Base-by-base conservation (phyloP, 1,140 invertebrate species). In the Pachypsylla venusta region DNA sequence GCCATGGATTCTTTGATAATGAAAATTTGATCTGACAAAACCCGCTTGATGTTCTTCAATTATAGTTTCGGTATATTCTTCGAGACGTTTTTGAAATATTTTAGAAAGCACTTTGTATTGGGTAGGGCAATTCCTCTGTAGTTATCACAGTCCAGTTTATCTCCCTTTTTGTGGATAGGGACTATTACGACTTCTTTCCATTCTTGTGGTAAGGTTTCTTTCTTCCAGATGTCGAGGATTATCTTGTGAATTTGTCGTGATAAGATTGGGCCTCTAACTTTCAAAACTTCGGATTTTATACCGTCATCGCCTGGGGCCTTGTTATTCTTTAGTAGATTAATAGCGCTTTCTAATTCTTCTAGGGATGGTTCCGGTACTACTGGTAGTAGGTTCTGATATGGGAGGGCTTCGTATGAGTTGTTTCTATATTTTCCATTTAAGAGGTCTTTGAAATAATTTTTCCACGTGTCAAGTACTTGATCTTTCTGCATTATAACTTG, bases 151-250 rank as follows among this genome's bases (percentile, higher is more conserved):
- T 65, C 40, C 13, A 40, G 16, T 57, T 61, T 62, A 27, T 64
- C 61, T 22, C 66, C 63, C 62, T 69, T 69, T 59, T 67, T 66
- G 53, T 62, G 57, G n/a, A 67, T 53, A 16, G 66, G 63, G 7
- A 28, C 24, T n/a, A 66, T 60, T 30, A 66, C 56, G 7, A 30
- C 61, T 22, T 19, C 35, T 54, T 60, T 66, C 66, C 63, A 67
- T 7, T 64, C 60, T 10, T 58, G 35, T n/a, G 64, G 65, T 25
- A 64, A 56, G 20, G 58, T 55, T 61, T 66, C 59, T 35, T 42
- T 55, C 57, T 54, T 55, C 61, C 61, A 63, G 4, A 48, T 48
- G 4, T 48, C 42, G n/a, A 48, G 16, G 5, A 48, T 48, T 2
- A 59, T 3, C 16, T 54, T 54, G 7, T 48, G 16, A 61, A 62